Base-by-base conservation (phyloP, 1,140 invertebrate species). In the Asobara japonica region DNA sequence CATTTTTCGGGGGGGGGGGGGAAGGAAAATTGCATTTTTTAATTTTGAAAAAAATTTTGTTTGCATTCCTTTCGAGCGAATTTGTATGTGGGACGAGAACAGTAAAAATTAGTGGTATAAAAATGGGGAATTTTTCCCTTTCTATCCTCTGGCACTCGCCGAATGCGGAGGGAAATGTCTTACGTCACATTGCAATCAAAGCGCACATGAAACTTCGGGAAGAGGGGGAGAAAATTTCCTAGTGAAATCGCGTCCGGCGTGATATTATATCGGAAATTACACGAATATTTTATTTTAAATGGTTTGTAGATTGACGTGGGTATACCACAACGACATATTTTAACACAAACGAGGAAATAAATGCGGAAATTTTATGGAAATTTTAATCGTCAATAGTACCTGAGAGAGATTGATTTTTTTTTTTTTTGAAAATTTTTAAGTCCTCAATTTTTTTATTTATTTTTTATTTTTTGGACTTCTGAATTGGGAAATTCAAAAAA, bases 111-210 rank as follows among this genome's bases (percentile, higher is more conserved):
- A 45, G 41, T 16, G n/a, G 13, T n/a, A n/a, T 45, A 45, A 45
- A 45, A 45, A 45, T 45, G 41, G 41, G 41, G 41, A 45, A 45
- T 45, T 45, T 51, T 45, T 51, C n/a, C 48, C 45, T 48, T 48
- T 68, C 66, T 68, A 29, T 68, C 66, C 41, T 68, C 41, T 69
- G 20, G 51, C 51, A 56, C 22, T 45, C n/a, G n/a, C 41, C 41
- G 41, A 45, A 45, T 56, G 51, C 51, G 22, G 51, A 56, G 51
- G 51, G 51, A 56, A 56, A 56, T 56, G 51, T 22, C 22, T 56
- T 56, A 56, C 51, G 51, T 56, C 51, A 56, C 18, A 27, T 22
- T 27, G 51, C 51, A 56, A 56, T 56, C 51, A 56, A 56, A 56
- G 51, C 25, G 18, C 22, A 45, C 41, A 45, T 56, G 18, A 56